Evolutionary conservation across 2,888 invertebrate species (phyloP).

Genomic region (Masnerella sp.): DNA sequence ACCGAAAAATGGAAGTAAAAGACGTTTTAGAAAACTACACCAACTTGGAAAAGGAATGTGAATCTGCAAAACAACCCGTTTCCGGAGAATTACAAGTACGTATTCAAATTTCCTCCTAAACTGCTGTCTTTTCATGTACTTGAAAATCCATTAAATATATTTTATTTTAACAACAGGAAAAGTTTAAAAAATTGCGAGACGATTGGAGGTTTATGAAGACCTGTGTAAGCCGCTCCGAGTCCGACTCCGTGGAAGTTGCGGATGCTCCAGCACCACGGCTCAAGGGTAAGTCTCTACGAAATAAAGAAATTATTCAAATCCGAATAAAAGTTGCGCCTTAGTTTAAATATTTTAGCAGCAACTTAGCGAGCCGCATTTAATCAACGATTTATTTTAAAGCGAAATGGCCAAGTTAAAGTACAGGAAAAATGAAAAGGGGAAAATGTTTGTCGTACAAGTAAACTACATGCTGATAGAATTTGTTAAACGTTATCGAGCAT

Average conservation of each 20-base stretch:
- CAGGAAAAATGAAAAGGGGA: slow-evolving; percentile 3
- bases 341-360: too few relatives aligned
- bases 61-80: slow-evolving; percentile 78
- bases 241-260: slow-evolving; percentile 53
- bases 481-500: slow-evolving; percentile 47
- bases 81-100: slow-evolving; percentile 78
- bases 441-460: slow-evolving; percentile 9
- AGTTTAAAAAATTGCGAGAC: slow-evolving; percentile 79
- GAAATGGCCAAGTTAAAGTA: too few relatives aligned
- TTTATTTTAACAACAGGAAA: slow-evolving; percentile 75
- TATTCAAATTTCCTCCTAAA: neutral
- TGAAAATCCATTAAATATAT: neutral
- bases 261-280: slow-evolving; percentile 37
- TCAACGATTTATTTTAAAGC: too few relatives aligned
- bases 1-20: slow-evolving; percentile 81
- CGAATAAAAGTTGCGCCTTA: too few relatives aligned
- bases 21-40: slow-evolving; percentile 83
- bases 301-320: neutral
- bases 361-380: too few relatives aligned
- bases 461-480: slow-evolving; percentile 40
- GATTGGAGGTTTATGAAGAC: slow-evolving; percentile 79
- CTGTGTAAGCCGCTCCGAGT: slow-evolving; percentile 68
- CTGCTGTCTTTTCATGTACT: too few relatives aligned
- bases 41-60: slow-evolving; percentile 81
- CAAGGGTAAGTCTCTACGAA: slow-evolving; percentile 66